These are phyloP conservation scores for Mylabris phalerata DNA, from an alignment of 1,140 invertebrate species.

Conservation along the genomic window DNA sequence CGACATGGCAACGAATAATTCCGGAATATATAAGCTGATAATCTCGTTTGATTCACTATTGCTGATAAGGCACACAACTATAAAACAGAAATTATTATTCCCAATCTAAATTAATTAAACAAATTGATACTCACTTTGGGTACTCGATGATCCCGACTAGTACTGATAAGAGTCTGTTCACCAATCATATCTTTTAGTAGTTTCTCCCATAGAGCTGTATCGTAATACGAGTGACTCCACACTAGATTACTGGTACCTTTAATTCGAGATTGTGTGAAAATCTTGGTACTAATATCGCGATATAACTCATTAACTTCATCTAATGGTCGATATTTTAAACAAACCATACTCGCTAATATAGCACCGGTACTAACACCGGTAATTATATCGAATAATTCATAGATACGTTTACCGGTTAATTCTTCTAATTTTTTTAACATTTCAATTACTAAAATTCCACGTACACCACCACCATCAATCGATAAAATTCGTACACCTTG, in stretches of 20 bases:
- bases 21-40: constrained; percentile 83
- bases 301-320: constrained; percentile 60
- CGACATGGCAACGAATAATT: constrained; percentile 78
- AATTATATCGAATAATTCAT: constrained; percentile 81
- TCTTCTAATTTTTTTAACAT: constrained; percentile 71
- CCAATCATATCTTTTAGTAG: constrained; percentile 68
- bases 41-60: constrained; percentile 69
- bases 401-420: constrained; percentile 56
- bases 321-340: constrained; percentile 48
- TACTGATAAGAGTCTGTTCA: constrained; percentile 60
- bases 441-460: constrained; percentile 75
- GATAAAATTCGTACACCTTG: constrained; percentile 75
- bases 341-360: constrained; percentile 62
- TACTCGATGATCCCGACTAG: constrained; percentile 49
- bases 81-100: constrained; percentile 21
- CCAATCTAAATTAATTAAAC: background rate
- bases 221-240: constrained; percentile 85
- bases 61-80: constrained; percentile 73
- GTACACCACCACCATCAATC: constrained; percentile 86
- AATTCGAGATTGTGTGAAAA: constrained; percentile 65
- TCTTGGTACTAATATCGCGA: constrained; percentile 58
- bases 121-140: constrained; percentile 53
- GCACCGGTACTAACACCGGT: constrained; percentile 89
- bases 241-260: constrained; percentile 73
- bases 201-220: constrained; percentile 78